A percentile compares a stretch with the other conserved stretches of the same genome.
Evolutionary conservation across 37 sponge, comb jelly and placozoan species (phyloP).

Genomic region (Aphrocallistes beatrix): DNA sequence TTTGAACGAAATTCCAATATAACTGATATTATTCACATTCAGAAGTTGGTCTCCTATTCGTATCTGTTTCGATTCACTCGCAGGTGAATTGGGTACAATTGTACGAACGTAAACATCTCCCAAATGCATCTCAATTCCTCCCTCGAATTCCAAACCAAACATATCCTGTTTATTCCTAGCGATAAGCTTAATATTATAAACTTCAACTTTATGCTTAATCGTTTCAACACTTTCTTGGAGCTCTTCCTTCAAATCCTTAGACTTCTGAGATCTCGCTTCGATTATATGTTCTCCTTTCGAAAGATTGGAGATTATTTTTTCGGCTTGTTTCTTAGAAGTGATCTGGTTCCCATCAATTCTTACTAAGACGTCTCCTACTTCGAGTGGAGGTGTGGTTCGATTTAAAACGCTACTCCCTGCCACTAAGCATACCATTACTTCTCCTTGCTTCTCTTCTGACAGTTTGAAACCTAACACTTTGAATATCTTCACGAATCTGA

Average conservation of each 20-base stretch:
- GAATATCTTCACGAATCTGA: not conserved
- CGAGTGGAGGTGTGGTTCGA: not conserved
- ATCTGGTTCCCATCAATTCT: not conserved
- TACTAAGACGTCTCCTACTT: not conserved
- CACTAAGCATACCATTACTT: not conserved
- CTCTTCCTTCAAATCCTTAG: not conserved
- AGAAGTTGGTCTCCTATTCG: not conserved
- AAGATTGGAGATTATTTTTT: not conserved
- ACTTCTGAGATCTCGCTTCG: not conserved
- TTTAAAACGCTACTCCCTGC: not conserved
- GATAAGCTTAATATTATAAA: not conserved
- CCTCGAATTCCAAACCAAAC: not conserved
- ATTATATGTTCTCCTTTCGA: not conserved
- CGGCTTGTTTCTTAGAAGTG: conserved; percentile 12
- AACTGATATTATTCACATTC: not conserved
- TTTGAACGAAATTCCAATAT: not conserved
- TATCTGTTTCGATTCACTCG: not conserved
- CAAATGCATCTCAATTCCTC: too few relatives aligned
- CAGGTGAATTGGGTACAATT: not conserved
- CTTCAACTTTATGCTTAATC: not conserved
- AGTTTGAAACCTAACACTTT: not conserved
- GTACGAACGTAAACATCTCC: too few relatives aligned
- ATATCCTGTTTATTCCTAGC: not conserved
- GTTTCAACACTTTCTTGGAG: not conserved
- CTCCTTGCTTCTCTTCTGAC: not conserved